Conservation (phyloP, 2,113 vertebrate species). For the Lophotis ruficrista region DNA sequence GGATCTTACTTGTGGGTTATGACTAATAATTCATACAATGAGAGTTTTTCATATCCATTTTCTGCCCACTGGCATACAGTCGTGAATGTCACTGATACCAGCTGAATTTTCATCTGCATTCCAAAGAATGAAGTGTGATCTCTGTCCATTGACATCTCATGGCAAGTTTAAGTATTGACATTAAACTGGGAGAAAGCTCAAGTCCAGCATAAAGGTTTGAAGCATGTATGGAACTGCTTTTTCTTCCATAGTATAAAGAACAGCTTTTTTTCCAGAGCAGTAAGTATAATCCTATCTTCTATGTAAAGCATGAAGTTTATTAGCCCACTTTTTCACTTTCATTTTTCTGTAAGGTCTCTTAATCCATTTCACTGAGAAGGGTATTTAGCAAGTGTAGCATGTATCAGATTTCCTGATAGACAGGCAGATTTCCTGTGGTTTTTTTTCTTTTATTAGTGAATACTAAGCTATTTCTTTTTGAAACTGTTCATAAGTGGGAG, state of each 20-base stretch:
- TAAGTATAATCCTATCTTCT: not conserved
- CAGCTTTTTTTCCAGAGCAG: not conserved
- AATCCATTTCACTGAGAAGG: slow-evolving; percentile 31
- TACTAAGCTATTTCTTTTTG: not conserved
- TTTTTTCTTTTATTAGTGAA: not conserved
- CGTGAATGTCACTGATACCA: not conserved
- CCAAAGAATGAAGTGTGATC: not conserved
- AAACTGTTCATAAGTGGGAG: not conserved
- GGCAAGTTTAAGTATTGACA: not conserved
- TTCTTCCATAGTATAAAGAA: not conserved
- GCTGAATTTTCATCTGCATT: not conserved
- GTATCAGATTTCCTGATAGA: slow-evolving; percentile 9
- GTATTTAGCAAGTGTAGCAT: slow-evolving; percentile 10
- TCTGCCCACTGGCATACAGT: not conserved
- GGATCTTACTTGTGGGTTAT: not conserved
- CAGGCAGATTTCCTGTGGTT: not conserved
- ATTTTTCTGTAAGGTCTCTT: slow-evolving; percentile 11
- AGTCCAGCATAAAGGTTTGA: not conserved
- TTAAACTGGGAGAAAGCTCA: not conserved
- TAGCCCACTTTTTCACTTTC: not conserved
- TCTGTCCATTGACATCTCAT: not conserved
- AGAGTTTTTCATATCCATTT: not conserved
- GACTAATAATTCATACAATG: not conserved
- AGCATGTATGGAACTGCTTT: not conserved
- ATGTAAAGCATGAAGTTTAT: not conserved